Evolutionary conservation across 2,797 vertebrate genomes (phyloP), one percentile per base, ranked within the genome.

Genomic region (Brachyrhaphis roseni): DNA sequence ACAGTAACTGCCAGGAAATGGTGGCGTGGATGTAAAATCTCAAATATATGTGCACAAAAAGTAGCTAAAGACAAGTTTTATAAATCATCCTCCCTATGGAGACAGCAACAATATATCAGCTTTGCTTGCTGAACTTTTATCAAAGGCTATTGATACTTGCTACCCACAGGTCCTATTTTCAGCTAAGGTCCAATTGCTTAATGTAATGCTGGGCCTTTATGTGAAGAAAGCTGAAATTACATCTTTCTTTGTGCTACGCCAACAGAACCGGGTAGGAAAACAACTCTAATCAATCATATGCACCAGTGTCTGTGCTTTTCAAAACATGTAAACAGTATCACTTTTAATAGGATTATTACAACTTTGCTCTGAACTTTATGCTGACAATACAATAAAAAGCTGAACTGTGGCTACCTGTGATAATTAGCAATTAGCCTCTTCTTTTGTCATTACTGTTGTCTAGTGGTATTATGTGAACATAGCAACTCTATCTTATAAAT

Each of bases 51-150:
- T 75, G 86, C 83, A 91, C 85, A 93, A 93, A 92, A 93, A 90
- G 86, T 89, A 88, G 87, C 86, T 1, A 78, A 91, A 88, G 90
- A 93, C 90, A 88, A 87, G 87, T 94, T 91, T 92, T 91, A 91
- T 94, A 91, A 91, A 93, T 91, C 78, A 88, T 89, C 89, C 86
- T 87, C 88, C 84, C 78, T 91, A 87, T 82, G 84, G 90, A 89
- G 84, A 89, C 82, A 78, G 86, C 76, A 70, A 88, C 84, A 89
- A 90, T 93, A 84, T 84, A 90, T 90, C 85, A 89, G 88, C 91
- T 91, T 82, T 89, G 85, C 89, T 90, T 86, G 90, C 87, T 91
- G 87, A 90, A 92, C 90, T 92, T 93, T 91, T 93, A 91, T 91
- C 90, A 91, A 39, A 82, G 68, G 62, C 86, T 85, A 86, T 88